Percentiles rank a stretch among this genome's conserved stretches.
Evolutionary conservation across 2,113 vertebrate species (phyloP).

Genomic region (Cochlearius cochlearius): DNA sequence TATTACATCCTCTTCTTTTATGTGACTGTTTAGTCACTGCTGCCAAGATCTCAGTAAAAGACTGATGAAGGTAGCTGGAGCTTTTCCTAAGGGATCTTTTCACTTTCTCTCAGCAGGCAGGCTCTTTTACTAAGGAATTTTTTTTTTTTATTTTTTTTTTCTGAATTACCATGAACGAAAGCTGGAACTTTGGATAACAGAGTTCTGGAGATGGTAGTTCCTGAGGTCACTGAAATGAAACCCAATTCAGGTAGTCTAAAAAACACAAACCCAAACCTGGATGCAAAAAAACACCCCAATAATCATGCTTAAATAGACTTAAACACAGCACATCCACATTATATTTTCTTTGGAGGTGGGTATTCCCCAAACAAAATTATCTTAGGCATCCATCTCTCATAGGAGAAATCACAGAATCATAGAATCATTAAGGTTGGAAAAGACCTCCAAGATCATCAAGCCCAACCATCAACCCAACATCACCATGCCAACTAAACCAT

Average conservation of each 20-base stretch:
- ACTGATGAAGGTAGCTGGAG: slow-evolving; percentile 41
- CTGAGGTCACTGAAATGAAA: neutral
- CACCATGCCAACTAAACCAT: no score
- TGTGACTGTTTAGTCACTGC: slow-evolving; percentile 18
- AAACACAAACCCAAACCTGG: neutral
- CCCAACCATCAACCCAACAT: no score
- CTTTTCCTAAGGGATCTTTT: slow-evolving; percentile 24
- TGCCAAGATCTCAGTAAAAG: slow-evolving; percentile 45
- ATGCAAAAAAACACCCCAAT: neutral
- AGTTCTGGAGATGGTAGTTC: neutral
- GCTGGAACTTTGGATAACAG: neutral
- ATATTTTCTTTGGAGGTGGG: neutral
- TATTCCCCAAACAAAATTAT: neutral
- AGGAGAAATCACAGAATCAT: neutral
- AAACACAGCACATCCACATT: neutral
- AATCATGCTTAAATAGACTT: neutral
- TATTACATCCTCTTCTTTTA: slow-evolving; percentile 43
- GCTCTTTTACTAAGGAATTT: neutral
- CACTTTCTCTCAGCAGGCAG: neutral
- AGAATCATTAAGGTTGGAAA: no score
- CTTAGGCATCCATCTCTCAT: neutral
- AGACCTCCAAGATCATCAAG: no score
- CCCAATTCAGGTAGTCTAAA: neutral
- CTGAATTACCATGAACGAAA: neutral
- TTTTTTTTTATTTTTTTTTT: neutral